Evolutionary conservation across 1,140 invertebrate species (phyloP).

Genomic region (Sarcophaga peregrina): DNA sequence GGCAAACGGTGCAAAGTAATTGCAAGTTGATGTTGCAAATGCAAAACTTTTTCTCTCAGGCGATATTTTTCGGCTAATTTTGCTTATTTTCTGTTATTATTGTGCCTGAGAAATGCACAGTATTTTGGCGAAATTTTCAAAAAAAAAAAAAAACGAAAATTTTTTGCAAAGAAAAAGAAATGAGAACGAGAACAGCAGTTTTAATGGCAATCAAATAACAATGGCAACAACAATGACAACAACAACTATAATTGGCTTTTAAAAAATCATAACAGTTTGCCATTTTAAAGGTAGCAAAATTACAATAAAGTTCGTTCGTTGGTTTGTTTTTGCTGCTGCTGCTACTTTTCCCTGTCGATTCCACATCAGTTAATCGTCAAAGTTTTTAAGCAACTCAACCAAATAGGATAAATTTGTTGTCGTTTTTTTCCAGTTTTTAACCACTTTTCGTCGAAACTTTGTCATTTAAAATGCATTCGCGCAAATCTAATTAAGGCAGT

Average conservation of each 20-base stretch:
- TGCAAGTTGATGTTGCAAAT: neutral
- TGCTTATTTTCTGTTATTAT: neutral
- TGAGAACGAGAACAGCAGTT: neutral
- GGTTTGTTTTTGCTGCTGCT: no score
- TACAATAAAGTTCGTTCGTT: no score
- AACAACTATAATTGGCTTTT: neutral
- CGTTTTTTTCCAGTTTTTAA: neutral
- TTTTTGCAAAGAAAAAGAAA: neutral
- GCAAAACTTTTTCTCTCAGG: neutral
- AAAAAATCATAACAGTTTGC: neutral
- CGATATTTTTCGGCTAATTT: neutral
- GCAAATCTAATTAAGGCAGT: neutral
- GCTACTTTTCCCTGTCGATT: neutral
- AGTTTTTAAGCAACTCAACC: neutral
- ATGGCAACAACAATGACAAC: neutral
- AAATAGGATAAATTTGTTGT: neutral
- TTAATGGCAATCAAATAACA: no score
- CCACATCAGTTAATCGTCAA: slow-evolving; percentile 21
- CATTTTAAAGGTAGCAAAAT: neutral
- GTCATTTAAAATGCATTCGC: slow-evolving; percentile 25
- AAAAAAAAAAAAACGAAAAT: neutral
- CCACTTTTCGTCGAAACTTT: neutral
- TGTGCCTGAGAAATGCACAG: neutral
- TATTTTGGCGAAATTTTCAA: no score
- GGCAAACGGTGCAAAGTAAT: neutral